Evolutionary conservation across 2,888 invertebrate genomes (phyloP), one percentile per base, ranked within the genome.

Genomic region (Sisyra nigra): DNA sequence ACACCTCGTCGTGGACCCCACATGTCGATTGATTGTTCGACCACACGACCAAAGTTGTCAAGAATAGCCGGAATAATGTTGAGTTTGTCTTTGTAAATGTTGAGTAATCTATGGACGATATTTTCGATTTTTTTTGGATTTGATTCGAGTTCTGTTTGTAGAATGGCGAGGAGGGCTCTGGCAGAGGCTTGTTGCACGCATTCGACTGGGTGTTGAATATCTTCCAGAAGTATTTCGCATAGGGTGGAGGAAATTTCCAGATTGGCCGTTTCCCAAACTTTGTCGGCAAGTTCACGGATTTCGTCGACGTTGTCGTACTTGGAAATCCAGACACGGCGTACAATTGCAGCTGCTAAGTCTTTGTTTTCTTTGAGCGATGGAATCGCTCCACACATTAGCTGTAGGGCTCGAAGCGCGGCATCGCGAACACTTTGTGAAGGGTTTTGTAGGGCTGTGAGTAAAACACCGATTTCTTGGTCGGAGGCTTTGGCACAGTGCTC

Each of bases 1-100:
- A 86, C 81, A 41, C 97, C 97, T 52, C 85, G 74, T 46, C 98
- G 71, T 6, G 86, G 83, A 48, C 80, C 80, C 91, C 92, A 97
- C 53, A 81, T 80, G 65, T 98, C 97, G 44, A 86, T 71, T 1
- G 88, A 80, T 51, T 80, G 80, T 54, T 80, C 80, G 32, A 89
- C 69, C 57, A 85, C 80, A 49, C 97, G 77, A 10, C 94, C 94
- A 65, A 97, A 91, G 58, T 85, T 80, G 65, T 98, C 96, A 50
- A 88, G 65, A 57, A 77, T 76, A 1, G 89, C 82, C 10, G 89
- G 87, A 54, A 87, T 82, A 71, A 86, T 70, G 51, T 76, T 74
- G 45, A 89, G 63, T 55, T 83, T 80, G 19, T 83, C 76, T 37
- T 75, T 68, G 57, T 93, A 94, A 6, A 83, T 68, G 13, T 71